Evolutionary conservation across 2,888 invertebrate genomes (phyloP), one percentile per base, ranked within the genome.

Genomic region (Lepidocyrtinus sp.): DNA sequence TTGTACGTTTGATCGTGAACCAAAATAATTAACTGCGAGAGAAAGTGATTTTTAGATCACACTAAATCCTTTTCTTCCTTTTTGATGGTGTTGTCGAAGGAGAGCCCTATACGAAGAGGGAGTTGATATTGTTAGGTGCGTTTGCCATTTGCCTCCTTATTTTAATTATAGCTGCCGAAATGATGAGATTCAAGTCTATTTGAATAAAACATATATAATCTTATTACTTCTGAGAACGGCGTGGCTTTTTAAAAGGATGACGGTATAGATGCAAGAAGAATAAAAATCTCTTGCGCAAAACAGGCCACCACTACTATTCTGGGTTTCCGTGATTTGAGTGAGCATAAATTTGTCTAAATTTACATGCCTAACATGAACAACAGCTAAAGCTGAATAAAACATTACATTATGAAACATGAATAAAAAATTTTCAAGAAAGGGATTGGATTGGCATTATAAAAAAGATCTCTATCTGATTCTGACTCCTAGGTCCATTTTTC

Each of bases 11-110:
- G 50, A 50, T 50, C 50, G 50, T 50, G 50, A n/a, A 50, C 50
- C 15, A 50, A 2, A 17, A 50, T 50, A 50, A 50, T 50, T 50
- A 50, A 50, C 50, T 50, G 55, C 9, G 22, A 76, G 71, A 76
- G 76, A 71, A 76, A 76, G 76, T 76, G 71, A 36, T 70, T 71
- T 64, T 50, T 45, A 75, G 63, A 62, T 69, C 69, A 63, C 55
- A 64, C 25, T 22, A 9, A n/a, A 50, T 50, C 50, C 15, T 12
- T 50, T 50, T 50, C 50, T 50, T 50, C 50, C 50, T 12, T n/a
- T 50, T 50, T 12, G 12, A 12, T 36, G n/a, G n/a, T n/a, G n/a
- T n/a, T n/a, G n/a, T n/a, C n/a, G n/a, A n/a, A 36, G 50, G 50
- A 17, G 15, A n/a, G 17, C 17, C 50, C 12, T 36, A 12, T 50